Conservation (phyloP, 92 coral and sea anemone species). For the Phenganax stokvisi region DNA sequence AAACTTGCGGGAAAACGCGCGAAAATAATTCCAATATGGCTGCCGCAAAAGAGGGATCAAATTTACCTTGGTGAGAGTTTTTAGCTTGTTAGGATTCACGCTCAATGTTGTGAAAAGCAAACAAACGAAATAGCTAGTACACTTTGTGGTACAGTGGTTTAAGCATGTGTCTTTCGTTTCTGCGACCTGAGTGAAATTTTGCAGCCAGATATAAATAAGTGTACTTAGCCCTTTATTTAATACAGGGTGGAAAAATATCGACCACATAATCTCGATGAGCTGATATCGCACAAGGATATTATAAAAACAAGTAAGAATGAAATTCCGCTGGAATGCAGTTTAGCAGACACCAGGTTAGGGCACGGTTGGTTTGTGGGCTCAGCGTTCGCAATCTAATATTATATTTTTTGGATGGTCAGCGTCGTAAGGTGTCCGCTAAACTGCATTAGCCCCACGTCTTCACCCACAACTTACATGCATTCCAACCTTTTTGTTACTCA, state of each 20-base stretch:
- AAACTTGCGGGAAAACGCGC: constrained; percentile 11
- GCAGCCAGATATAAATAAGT: neutral
- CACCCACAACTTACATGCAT: no score
- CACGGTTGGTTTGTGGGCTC: no score
- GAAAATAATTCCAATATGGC: constrained; percentile 20
- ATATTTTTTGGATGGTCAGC: neutral
- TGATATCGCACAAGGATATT: constrained; percentile 93
- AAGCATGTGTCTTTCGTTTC: neutral
- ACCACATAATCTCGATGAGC: constrained; percentile 76
- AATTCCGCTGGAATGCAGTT: neutral
- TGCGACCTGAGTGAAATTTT: neutral
- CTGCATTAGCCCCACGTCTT: no score
- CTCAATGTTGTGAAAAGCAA: neutral
- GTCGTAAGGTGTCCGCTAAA: neutral
- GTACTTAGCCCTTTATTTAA: neutral
- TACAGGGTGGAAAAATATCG: constrained; percentile 93
- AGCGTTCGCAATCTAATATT: neutral
- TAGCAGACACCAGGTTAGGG: no score
- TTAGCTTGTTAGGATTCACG: no score
- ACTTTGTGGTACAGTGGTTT: neutral
- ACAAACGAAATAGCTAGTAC: neutral
- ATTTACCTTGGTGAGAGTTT: constrained; percentile 25
- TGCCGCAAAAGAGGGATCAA: constrained; percentile 12
- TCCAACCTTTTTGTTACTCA: neutral
- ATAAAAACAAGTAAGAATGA: constrained; percentile 80